Evolutionary conservation across 2,888 invertebrate genomes (phyloP).

Genomic region (Octonoba sinensis): DNA sequence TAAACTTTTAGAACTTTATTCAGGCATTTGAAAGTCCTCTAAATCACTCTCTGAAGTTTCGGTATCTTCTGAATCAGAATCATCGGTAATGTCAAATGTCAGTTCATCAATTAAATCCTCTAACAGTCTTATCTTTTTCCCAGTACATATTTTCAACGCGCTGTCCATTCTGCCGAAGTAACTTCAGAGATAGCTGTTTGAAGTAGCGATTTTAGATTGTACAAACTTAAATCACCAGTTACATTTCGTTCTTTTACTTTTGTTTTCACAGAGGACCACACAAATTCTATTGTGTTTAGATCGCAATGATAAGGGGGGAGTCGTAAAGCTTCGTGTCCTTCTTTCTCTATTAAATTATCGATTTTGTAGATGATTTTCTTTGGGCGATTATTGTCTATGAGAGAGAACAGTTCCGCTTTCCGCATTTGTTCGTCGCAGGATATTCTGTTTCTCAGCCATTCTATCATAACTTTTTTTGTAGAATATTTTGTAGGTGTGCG

Average conservation of each 20-base stretch:
- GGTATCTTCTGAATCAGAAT: too few relatives aligned
- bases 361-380: too few relatives aligned
- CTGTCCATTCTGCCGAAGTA: neutral
- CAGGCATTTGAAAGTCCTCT: too few relatives aligned
- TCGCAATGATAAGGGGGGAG: too few relatives aligned
- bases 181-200: slow-evolving; percentile 1
- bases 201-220: neutral
- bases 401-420: neutral
- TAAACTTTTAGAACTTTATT: too few relatives aligned
- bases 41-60: too few relatives aligned
- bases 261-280: neutral
- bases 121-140: too few relatives aligned
- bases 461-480: slow-evolving; percentile 4
- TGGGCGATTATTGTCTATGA: neutral
- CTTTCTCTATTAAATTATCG: too few relatives aligned
- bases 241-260: neutral
- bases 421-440: slow-evolving; percentile 9
- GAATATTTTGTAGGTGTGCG: neutral
- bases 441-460: slow-evolving; percentile 8
- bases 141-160: neutral
- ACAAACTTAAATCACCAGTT: neutral
- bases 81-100: too few relatives aligned
- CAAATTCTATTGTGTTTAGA: too few relatives aligned
- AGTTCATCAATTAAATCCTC: too few relatives aligned
- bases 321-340: too few relatives aligned